Evolutionary conservation across 2,113 vertebrate genomes (phyloP).

Genomic region (Chitala chitala): DNA sequence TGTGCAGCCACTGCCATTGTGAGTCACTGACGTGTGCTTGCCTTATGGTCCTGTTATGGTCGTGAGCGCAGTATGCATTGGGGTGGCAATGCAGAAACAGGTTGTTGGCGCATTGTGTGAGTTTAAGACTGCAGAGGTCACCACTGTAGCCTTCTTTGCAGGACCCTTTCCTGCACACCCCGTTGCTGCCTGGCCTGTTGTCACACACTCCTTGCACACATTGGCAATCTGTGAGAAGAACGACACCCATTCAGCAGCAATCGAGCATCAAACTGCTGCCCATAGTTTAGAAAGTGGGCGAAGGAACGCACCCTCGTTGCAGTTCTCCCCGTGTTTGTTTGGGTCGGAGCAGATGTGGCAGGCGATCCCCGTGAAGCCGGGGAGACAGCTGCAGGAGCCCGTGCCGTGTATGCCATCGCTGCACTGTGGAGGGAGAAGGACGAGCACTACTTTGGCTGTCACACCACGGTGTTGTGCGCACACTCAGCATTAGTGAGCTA

Average conservation of each 20-base stretch:
- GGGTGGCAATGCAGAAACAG: constrained; percentile 71
- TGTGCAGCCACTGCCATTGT: neutral
- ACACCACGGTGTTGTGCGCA: neutral
- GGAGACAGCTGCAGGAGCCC: constrained; percentile 77
- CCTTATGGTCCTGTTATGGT: neutral
- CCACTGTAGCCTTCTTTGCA: constrained; percentile 75
- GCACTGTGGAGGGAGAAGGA: constrained; percentile 62
- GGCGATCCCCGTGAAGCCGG: constrained; percentile 76
- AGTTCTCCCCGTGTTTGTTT: constrained; percentile 79
- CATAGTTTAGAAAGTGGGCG: neutral
- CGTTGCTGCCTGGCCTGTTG: constrained; percentile 80
- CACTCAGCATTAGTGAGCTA: neutral
- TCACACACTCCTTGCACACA: constrained; percentile 91
- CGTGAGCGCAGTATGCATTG: constrained; percentile 66
- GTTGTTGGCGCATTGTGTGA: constrained; percentile 56
- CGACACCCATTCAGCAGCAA: neutral
- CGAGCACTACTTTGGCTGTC: neutral
- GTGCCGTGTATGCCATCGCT: constrained; percentile 77
- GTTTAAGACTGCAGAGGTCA: constrained; percentile 71
- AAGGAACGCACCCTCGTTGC: constrained; percentile 74
- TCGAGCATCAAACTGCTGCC: neutral
- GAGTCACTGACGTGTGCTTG: neutral
- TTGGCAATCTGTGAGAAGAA: constrained; percentile 67
- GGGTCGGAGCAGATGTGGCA: constrained; percentile 87
- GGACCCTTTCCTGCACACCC: constrained; percentile 72